Evolutionary conservation across 2,113 vertebrate genomes (phyloP).

Genomic region (Nymphicus hollandicus): DNA sequence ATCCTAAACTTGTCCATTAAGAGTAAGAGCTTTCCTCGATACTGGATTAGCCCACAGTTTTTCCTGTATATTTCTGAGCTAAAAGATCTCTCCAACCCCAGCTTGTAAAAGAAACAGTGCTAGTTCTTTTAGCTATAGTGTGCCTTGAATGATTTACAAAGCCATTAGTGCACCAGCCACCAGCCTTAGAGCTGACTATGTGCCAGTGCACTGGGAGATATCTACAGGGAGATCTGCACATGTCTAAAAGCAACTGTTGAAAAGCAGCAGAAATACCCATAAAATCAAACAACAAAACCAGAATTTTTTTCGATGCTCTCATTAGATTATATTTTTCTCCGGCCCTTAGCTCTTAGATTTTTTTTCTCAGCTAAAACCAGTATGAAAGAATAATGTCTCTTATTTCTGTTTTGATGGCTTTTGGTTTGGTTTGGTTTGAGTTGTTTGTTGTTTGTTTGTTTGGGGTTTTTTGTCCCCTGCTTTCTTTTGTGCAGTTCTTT

Average conservation of each 20-base stretch:
- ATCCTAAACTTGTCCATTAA: neutral
- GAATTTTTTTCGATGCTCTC: neutral
- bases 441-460: neutral
- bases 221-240: neutral
- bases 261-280: neutral
- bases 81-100: neutral
- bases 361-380: neutral
- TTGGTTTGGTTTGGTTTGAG: neutral
- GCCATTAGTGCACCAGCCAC: neutral
- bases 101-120: neutral
- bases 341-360: neutral
- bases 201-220: neutral
- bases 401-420: neutral
- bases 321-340: neutral
- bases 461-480: rapidly evolving
- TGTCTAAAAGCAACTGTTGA: neutral
- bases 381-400: neutral
- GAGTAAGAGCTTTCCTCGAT: neutral
- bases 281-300: neutral
- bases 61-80: neutral
- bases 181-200: neutral
- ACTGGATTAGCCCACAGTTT: neutral
- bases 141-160: neutral
- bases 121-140: neutral
- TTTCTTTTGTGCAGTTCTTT: neutral